Conservation (phyloP, 2,113 vertebrate genomes). For the Pungitius pungitius region DNA sequence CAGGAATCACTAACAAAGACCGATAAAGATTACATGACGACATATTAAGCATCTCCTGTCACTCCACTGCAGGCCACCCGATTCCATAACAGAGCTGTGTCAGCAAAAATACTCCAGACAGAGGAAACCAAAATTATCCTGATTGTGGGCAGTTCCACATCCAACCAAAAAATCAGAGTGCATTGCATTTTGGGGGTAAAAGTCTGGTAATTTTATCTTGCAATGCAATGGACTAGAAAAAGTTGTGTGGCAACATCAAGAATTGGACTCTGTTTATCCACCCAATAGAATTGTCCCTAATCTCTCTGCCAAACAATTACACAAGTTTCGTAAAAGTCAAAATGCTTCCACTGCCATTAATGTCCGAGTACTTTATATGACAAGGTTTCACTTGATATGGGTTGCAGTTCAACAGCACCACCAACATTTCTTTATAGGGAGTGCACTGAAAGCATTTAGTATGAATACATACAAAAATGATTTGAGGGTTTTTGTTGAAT, state of each 20-base stretch:
- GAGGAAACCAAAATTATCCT: not conserved
- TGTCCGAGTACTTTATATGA: constrained; percentile 12
- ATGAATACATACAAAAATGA: not conserved
- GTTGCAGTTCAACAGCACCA: constrained; percentile 73
- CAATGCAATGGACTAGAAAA: not conserved
- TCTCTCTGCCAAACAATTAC: not conserved
- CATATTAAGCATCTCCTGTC: not conserved
- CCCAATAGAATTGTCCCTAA: constrained; percentile 1
- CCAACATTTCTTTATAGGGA: constrained; percentile 53
- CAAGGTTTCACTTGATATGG: constrained; percentile 13
- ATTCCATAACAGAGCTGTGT: not conserved
- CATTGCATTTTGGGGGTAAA: not conserved
- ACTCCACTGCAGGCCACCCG: not conserved
- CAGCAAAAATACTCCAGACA: not conserved
- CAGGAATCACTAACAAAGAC: not conserved
- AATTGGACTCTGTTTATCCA: not conserved
- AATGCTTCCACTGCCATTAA: constrained; percentile 18
- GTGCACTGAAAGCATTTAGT: constrained; percentile 42
- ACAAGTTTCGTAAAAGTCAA: not conserved
- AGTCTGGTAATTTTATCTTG: not conserved
- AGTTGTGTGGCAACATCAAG: not conserved
- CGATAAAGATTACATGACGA: not conserved
- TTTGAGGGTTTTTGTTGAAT: not conserved
- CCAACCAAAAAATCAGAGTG: not conserved
- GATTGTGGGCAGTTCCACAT: not conserved